Base-by-base conservation (phyloP, 2,113 vertebrate genomes). In the Danio rerio region DNA sequence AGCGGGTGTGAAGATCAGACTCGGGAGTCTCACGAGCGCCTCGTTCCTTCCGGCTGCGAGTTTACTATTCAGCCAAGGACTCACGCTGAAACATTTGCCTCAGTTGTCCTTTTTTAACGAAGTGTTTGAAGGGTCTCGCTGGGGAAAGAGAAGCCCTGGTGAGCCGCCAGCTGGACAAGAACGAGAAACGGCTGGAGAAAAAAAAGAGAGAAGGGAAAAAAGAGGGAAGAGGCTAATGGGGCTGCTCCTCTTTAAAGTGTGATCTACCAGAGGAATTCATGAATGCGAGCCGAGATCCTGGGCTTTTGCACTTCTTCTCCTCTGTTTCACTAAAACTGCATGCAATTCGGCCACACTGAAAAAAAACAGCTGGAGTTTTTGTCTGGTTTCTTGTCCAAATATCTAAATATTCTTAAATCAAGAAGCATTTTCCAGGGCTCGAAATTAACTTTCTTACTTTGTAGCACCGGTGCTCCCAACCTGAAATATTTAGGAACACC, bases 171-270 rank as follows among this genome's bases (percentile, higher is more conserved):
- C 61, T 89, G 87, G 87, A 90, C 53, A 31, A 42, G 66, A 86
- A 0, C 0, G 50, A 87, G 47, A 73, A 52, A 79, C 78, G 66
- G 52, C 58, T 20, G n/a, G 55, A 59, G 55, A 59, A 80, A 81
- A 63, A 61, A 78, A 9, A 58, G 47, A 65, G 73, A 75, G 62
- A 56, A 62, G 11, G 59, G 16, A 74, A 72, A 58, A 79, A 52
- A 79, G 56, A 77, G 81, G 80, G 55, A 70, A 53, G 69, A 82
- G 49, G 74, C 82, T 88, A 91, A 88, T 86, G 88, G 87, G 85
- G 89, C 90, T 82, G 79, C 90, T 78, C 77, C 90, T 81, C 87
- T 92, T 93, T 92, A 87, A 92, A 93, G 90, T 91, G 61, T 85
- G 49, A 84, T 79, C 88, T 88, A 88, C 76, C 90, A 90, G 88